phyloP scores from a whole-genome alignment of 1,140 invertebrate species.

The Manduca sexta region DNA sequence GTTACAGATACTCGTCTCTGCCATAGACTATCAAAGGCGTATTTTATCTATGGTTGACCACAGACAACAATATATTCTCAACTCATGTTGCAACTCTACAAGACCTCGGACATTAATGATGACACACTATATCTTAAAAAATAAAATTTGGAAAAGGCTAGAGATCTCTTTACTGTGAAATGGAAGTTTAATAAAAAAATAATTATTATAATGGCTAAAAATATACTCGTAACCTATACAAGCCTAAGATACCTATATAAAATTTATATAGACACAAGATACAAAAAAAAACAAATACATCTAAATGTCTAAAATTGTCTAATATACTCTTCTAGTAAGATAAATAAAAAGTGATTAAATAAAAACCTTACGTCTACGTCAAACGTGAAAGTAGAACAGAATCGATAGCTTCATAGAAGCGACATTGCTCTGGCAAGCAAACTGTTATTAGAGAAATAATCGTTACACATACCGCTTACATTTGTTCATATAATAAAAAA shows the following conservation, averaged over 20 bases:
- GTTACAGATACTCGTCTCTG: not conserved
- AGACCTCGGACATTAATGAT: slow-evolving; percentile 19
- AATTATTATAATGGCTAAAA: slow-evolving; percentile 9
- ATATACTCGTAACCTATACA: slow-evolving; percentile 27
- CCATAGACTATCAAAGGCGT: slow-evolving; percentile 1
- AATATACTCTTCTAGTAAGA: slow-evolving; percentile 49
- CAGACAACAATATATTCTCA: slow-evolving; percentile 49
- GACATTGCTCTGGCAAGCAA: slow-evolving; percentile 44
- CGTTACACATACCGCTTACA: no score
- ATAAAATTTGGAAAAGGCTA: slow-evolving; percentile 41
- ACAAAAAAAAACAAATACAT: slow-evolving; percentile 25
- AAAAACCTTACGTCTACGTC: slow-evolving; percentile 46
- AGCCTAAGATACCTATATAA: slow-evolving; percentile 22
- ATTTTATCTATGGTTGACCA: slow-evolving; percentile 53
- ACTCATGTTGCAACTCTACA: slow-evolving; percentile 53
- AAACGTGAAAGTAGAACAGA: slow-evolving; percentile 24
- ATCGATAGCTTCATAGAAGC: slow-evolving; percentile 64
- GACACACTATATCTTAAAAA: slow-evolving; percentile 37
- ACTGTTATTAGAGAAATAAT: no score
- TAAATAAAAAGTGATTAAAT: slow-evolving; percentile 57
- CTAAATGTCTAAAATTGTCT: slow-evolving; percentile 51
- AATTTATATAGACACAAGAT: slow-evolving; percentile 22
- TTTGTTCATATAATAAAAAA: slow-evolving; percentile 26
- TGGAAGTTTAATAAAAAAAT: slow-evolving; percentile 21
- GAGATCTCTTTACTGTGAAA: slow-evolving; percentile 39